Percentiles rank a stretch among this genome's conserved stretches.
These are phyloP conservation scores for Leptura quadrifasciata DNA, from an alignment of 2,888 invertebrate genomes.

Conservation along the genomic window DNA sequence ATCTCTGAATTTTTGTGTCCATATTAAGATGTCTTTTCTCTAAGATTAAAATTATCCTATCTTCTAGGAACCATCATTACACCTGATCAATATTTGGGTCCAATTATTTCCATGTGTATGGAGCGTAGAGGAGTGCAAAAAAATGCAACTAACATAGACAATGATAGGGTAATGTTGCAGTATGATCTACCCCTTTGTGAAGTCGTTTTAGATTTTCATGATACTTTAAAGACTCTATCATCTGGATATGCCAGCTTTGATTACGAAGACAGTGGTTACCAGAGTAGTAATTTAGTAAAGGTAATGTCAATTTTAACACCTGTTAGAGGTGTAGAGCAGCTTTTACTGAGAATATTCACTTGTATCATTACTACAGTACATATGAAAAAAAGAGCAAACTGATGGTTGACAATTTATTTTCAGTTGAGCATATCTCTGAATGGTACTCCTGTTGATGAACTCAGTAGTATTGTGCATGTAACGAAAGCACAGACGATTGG, in stretches of 20 bases:
- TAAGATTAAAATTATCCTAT: constrained; percentile 43
- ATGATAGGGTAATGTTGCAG: constrained; percentile 86
- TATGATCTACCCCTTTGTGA: constrained; percentile 93
- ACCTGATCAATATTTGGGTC: constrained; percentile 84
- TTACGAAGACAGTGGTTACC: constrained; percentile 92
- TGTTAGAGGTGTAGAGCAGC: too few species aligned
- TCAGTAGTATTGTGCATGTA: constrained; percentile 87
- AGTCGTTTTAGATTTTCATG: constrained; percentile 96
- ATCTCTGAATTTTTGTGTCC: too few species aligned
- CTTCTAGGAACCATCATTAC: constrained; percentile 89
- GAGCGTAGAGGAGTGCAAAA: constrained; percentile 84
- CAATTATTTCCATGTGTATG: constrained; percentile 83
- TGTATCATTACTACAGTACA: too few species aligned
- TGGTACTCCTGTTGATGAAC: constrained; percentile 86
- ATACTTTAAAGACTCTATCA: constrained; percentile 89
- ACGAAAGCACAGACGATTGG: constrained; percentile 81
- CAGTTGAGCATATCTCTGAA: constrained; percentile 88
- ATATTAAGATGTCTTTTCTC: too few species aligned
- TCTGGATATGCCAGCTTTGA: constrained; percentile 98
- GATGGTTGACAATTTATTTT: constrained; percentile 54
- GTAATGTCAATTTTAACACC: constrained; percentile 71
- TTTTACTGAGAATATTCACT: too few species aligned
- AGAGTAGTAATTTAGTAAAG: constrained; percentile 85
- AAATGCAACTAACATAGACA: constrained; percentile 86
- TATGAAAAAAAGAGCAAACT: too few species aligned